A percentile compares a stretch with the other conserved stretches of the same genome.
These are phyloP conservation scores for Phylloscopus whistleri DNA, from an alignment of 2,113 vertebrate species.

Conservation along the genomic window DNA sequence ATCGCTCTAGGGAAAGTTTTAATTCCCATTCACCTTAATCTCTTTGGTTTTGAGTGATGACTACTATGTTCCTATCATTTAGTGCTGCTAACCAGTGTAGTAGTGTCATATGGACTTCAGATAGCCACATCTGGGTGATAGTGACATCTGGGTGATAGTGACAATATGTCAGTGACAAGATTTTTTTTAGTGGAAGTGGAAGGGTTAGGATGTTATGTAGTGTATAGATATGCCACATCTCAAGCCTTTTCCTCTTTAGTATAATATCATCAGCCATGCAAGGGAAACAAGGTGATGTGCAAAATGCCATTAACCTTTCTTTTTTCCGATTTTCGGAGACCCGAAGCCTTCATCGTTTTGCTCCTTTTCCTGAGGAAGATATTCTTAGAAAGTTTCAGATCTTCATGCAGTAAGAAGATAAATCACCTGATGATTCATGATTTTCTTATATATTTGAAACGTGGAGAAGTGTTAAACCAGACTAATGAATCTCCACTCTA, in stretches of 20 bases:
- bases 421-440: neutral
- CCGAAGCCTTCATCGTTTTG: neutral
- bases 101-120: neutral
- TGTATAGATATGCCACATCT: neutral
- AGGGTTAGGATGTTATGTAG: neutral
- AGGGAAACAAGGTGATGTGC: neutral
- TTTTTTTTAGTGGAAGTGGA: neutral
- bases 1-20: neutral
- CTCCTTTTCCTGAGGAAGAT: neutral
- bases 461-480: neutral
- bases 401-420: neutral
- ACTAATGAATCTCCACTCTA: neutral
- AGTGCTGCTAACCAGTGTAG: neutral
- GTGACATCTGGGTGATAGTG: neutral
- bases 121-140: neutral
- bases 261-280: neutral
- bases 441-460: neutral
- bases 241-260: neutral
- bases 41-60: neutral
- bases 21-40: neutral
- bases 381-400: neutral
- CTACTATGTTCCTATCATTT: neutral
- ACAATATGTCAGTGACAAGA: neutral
- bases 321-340: neutral
- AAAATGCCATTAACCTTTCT: neutral